Evolutionary conservation across 2,888 invertebrate species (phyloP).

Genomic region (Crossocerus cetratus): DNA sequence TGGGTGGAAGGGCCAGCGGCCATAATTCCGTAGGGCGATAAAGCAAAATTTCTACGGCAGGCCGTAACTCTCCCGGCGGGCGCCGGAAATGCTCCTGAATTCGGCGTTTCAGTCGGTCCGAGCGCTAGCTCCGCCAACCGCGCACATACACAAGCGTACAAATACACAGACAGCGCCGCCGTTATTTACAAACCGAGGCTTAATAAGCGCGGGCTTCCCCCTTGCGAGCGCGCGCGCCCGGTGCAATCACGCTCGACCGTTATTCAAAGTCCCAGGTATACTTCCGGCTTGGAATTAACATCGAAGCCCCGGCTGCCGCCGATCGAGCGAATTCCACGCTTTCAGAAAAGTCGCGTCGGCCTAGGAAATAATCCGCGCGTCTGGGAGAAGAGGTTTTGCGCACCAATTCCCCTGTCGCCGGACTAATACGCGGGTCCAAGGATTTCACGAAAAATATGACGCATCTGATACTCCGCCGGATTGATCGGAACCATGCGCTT

Average conservation of each 20-base stretch:
- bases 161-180: slow-evolving; percentile 11
- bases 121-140: slow-evolving; percentile 11
- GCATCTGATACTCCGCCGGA: too few relatives aligned
- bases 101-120: slow-evolving; percentile 39
- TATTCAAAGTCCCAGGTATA: slow-evolving; percentile 50
- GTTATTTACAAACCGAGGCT: slow-evolving; percentile 54
- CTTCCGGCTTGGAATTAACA: slow-evolving; percentile 33
- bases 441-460: too few relatives aligned
- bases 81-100: slow-evolving; percentile 45
- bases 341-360: too few relatives aligned
- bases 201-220: slow-evolving; percentile 47
- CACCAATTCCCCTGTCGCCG: too few relatives aligned
- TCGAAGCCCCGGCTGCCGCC: slow-evolving; percentile 10
- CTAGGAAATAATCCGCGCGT: too few relatives aligned
- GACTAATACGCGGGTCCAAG: too few relatives aligned
- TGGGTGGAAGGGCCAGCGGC: slow-evolving; percentile 4
- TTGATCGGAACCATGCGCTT: too few relatives aligned
- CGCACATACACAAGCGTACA: not conserved
- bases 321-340: not conserved
- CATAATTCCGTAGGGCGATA: slow-evolving; percentile 40
- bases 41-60: slow-evolving; percentile 44
- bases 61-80: slow-evolving; percentile 41
- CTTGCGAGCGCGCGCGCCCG: slow-evolving; percentile 12
- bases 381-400: too few relatives aligned
- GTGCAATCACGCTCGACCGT: slow-evolving; percentile 35